These are phyloP conservation scores for Acrobasis consociella DNA, from an alignment of 2,888 invertebrate genomes.

Conservation along the genomic window DNA sequence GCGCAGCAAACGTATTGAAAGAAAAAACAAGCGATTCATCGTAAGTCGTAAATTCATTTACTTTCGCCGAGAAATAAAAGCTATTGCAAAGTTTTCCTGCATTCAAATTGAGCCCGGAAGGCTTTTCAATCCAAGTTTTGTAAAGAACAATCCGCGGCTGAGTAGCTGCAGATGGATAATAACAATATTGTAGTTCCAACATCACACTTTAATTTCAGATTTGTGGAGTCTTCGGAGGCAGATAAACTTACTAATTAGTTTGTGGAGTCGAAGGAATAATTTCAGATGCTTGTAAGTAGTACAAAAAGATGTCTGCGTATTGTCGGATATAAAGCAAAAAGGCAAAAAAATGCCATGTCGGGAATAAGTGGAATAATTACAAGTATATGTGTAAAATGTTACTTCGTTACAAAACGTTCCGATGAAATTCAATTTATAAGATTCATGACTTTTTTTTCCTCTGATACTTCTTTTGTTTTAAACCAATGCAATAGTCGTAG, in stretches of 20 bases:
- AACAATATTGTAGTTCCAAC: conserved; percentile 48
- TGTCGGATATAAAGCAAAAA: background rate
- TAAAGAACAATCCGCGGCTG: conserved; percentile 62
- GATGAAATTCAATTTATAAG: too few species aligned
- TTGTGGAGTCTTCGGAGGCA: conserved; percentile 19
- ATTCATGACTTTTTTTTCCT: too few species aligned
- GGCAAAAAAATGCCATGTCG: too few species aligned
- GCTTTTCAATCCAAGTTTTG: conserved; percentile 73
- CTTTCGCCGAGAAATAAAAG: conserved; percentile 71
- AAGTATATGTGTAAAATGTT: too few species aligned
- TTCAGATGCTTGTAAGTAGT: background rate
- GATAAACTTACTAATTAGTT: conserved; percentile 21
- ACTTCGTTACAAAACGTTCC: too few species aligned
- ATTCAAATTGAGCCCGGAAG: conserved; percentile 71
- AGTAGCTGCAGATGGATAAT: conserved; percentile 48
- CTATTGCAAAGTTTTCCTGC: conserved; percentile 72
- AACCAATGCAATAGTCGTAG: too few species aligned
- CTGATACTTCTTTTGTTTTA: too few species aligned
- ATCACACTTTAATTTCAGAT: conserved; percentile 26
- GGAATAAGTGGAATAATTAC: too few species aligned
- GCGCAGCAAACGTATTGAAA: conserved; percentile 38
- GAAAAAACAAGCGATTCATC: conserved; percentile 56
- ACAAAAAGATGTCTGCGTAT: too few species aligned
- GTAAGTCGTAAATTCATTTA: conserved; percentile 71
- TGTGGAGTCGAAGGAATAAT: background rate